Conservation (phyloP, 2,797 vertebrate genomes). For the Hipposideros larvatus region DNA sequence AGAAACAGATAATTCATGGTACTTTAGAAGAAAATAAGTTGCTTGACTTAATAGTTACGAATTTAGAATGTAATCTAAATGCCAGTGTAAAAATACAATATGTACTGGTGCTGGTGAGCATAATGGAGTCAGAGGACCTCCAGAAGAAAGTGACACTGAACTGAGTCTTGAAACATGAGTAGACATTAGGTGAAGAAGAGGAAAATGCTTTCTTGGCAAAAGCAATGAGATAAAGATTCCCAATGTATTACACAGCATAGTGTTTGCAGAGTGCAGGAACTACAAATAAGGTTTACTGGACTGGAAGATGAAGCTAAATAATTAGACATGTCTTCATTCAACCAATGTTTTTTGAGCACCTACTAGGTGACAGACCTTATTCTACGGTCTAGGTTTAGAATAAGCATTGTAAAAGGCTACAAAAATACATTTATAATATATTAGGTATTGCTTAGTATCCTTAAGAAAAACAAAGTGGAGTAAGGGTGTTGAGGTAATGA, state of each 20-base stretch:
- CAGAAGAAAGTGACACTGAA: slow-evolving; percentile 3
- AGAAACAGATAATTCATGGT: background rate
- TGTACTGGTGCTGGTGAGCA: background rate
- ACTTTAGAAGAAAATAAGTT: background rate
- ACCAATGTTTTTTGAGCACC: background rate
- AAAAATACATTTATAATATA: background rate
- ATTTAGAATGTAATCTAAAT: background rate
- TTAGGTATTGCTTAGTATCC: background rate
- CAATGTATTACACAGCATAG: background rate
- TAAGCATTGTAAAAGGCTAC: slow-evolving; percentile 35
- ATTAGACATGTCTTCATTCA: slow-evolving; percentile 38
- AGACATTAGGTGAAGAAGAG: background rate
- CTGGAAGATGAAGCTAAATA: background rate
- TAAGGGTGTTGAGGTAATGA: background rate
- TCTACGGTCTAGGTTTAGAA: slow-evolving; percentile 45
- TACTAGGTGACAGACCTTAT: slow-evolving; percentile 3
- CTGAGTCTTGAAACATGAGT: background rate
- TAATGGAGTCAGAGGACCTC: background rate
- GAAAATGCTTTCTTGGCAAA: background rate
- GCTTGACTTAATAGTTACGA: background rate
- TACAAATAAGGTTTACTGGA: background rate
- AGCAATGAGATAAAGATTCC: slow-evolving; percentile 14
- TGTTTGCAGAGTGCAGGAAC: background rate
- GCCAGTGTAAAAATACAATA: background rate
- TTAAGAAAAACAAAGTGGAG: background rate